phyloP scores from a whole-genome alignment of 2,113 vertebrate genomes.

The Amblyornis subalaris region DNA sequence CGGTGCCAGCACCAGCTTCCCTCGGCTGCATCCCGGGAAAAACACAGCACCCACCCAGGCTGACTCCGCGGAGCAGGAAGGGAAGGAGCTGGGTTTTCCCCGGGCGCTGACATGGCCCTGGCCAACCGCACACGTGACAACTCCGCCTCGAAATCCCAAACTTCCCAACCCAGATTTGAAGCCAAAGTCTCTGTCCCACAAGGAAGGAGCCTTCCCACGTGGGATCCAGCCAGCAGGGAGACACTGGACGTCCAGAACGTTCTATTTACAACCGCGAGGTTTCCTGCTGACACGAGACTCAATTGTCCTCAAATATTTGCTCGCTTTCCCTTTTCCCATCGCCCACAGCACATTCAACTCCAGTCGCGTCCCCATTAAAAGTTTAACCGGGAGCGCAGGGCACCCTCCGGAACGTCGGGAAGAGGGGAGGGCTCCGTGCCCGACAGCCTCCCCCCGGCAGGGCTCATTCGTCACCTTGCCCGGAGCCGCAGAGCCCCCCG shows the following conservation, averaged over 20 bases:
- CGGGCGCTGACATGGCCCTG: fast-evolving
- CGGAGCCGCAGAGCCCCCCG: not conserved
- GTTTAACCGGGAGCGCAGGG: not conserved
- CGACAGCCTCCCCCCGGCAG: constrained; percentile 28
- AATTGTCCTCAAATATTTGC: constrained; percentile 49
- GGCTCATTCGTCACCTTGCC: constrained; percentile 20
- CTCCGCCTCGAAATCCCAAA: not conserved
- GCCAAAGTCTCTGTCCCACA: fast-evolving
- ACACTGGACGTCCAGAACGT: not conserved
- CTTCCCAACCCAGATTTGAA: not conserved
- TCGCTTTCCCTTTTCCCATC: constrained; percentile 34
- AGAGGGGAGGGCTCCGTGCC: not conserved
- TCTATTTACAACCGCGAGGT: not conserved
- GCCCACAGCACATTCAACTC: not conserved
- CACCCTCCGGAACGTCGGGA: fast-evolving
- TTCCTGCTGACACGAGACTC: constrained; percentile 43
- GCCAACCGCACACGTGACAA: fast-evolving
- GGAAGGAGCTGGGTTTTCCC: not conserved
- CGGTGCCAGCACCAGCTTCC: not conserved
- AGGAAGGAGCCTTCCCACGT: not conserved
- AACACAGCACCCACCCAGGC: not conserved
- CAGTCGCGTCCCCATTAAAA: not conserved
- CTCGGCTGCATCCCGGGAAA: fast-evolving
- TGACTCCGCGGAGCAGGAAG: fast-evolving
- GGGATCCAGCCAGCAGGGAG: not conserved